Conservation (phyloP, 2,113 vertebrate species). For the Sorex fumeus region DNA sequence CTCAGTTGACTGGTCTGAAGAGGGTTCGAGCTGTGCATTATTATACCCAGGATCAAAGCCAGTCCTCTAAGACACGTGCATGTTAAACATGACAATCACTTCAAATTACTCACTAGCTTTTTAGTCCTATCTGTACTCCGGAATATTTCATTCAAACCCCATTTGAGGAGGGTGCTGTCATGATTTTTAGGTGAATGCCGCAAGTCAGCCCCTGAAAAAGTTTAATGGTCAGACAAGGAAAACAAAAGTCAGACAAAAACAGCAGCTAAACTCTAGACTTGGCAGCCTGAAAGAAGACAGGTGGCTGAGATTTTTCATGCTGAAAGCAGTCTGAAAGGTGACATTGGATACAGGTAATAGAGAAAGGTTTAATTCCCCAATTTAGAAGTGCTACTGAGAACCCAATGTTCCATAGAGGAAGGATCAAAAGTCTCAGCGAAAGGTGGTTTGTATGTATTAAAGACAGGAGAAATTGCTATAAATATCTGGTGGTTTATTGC, state of each 20-base stretch:
- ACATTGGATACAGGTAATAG: conserved; percentile 63
- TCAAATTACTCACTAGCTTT: conserved; percentile 17
- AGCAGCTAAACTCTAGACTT: conserved; percentile 39
- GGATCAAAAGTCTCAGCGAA: conserved; percentile 64
- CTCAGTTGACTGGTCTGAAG: conserved; percentile 9
- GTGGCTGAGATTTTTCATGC: conserved; percentile 73
- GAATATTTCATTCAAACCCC: background rate
- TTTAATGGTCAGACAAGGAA: conserved; percentile 15
- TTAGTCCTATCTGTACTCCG: conserved; percentile 27
- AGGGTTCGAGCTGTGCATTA: conserved; percentile 3
- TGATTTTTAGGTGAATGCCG: background rate
- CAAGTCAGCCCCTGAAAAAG: conserved; percentile 22
- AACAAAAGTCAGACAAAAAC: conserved; percentile 5
- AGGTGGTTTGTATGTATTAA: conserved; percentile 35
- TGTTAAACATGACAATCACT: conserved; percentile 9
- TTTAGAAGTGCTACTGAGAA: conserved; percentile 67
- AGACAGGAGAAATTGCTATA: conserved; percentile 52
- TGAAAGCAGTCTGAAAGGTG: conserved; percentile 71
- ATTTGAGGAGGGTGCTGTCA: background rate
- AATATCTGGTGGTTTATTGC: conserved; percentile 36
- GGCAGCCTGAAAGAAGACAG: conserved; percentile 56
- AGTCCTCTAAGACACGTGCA: conserved; percentile 13
- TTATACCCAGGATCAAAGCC: conserved; percentile 25
- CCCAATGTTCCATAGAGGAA: conserved; percentile 52
- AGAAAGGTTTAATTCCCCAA: conserved; percentile 64